Percentiles rank a stretch among this genome's conserved stretches.
Evolutionary conservation across 2,113 vertebrate species (phyloP).

Genomic region (Zosterops hypoxanthus): DNA sequence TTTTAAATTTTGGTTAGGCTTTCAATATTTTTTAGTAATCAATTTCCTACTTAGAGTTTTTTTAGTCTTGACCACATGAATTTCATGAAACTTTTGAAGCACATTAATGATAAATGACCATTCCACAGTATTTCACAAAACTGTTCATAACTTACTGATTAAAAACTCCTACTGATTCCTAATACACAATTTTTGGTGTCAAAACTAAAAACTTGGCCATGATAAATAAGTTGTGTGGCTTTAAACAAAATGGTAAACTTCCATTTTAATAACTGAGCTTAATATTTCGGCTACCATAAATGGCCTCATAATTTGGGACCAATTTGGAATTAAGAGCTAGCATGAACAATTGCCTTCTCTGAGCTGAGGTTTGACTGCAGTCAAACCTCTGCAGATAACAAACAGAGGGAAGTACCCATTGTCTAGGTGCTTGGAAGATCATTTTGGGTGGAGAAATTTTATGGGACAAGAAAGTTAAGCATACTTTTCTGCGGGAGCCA

Average conservation of each 20-base stretch:
- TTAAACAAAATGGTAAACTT: background rate
- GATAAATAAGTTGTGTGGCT: background rate
- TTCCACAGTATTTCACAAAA: background rate
- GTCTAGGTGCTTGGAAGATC: background rate
- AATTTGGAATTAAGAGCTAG: background rate
- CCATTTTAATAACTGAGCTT: background rate
- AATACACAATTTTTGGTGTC: background rate
- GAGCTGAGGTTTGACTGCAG: background rate
- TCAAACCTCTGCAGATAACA: background rate
- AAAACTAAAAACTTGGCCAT: background rate
- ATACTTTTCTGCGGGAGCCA: background rate
- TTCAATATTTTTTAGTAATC: background rate
- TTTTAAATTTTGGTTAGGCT: background rate
- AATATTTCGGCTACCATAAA: background rate
- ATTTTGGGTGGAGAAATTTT: background rate
- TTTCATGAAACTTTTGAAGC: background rate
- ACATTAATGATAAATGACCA: background rate
- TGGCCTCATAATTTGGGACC: background rate
- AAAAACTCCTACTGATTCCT: background rate
- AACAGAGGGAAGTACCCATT: background rate
- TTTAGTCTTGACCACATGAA: background rate
- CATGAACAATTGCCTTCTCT: background rate
- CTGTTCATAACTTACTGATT: background rate
- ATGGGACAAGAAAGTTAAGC: background rate
- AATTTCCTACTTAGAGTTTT: background rate